These are phyloP conservation scores for Dicyrtomina minuta DNA, from an alignment of 2,888 invertebrate species.

Conservation along the genomic window DNA sequence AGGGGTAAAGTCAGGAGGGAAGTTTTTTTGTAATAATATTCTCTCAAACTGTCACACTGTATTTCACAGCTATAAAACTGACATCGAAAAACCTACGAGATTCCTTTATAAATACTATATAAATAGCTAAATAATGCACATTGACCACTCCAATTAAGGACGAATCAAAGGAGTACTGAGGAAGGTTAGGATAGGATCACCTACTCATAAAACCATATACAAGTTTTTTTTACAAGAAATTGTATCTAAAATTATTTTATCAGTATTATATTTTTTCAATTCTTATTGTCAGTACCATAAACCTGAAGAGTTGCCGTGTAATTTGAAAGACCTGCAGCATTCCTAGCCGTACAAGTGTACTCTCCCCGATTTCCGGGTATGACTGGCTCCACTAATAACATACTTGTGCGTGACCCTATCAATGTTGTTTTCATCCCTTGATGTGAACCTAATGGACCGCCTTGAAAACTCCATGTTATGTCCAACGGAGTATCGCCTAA, in stretches of 20 bases:
- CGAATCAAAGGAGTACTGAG: background rate
- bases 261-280: background rate
- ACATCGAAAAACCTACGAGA: too few species aligned
- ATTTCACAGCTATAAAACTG: too few species aligned
- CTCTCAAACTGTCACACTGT: too few species aligned
- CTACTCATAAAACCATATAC: background rate
- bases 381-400: slow-evolving; percentile 60
- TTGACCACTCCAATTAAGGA: background rate
- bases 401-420: slow-evolving; percentile 63
- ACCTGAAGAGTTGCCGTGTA: slow-evolving; percentile 35
- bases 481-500: slow-evolving; percentile 48
- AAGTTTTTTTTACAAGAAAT: too few species aligned
- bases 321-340: slow-evolving; percentile 31
- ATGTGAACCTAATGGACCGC: slow-evolving; percentile 46
- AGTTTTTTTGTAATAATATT: too few species aligned
- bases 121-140: too few species aligned
- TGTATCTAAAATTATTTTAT: background rate
- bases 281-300: slow-evolving; percentile 30
- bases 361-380: slow-evolving; percentile 53
- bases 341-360: slow-evolving; percentile 52
- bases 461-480: slow-evolving; percentile 48
- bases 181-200: background rate
- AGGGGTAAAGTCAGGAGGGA: slow-evolving; percentile 4
- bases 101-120: too few species aligned
- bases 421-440: slow-evolving; percentile 61